A percentile compares a stretch with the other conserved stretches of the same genome.
Evolutionary conservation across 2,888 invertebrate species (phyloP).

Genomic region (Perdita meconis): DNA sequence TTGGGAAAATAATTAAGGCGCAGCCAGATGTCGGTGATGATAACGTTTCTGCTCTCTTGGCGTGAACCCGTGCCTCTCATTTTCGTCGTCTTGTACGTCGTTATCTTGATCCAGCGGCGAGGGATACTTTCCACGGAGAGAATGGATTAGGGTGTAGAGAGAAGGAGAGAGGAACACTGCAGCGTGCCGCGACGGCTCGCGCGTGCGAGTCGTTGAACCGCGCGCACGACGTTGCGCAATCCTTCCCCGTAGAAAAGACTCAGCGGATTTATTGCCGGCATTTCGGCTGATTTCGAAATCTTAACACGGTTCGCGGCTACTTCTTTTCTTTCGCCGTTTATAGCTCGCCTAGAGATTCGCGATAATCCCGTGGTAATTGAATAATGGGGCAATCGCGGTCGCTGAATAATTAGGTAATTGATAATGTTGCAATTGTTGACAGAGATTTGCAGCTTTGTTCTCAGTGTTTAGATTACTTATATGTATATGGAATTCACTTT

Average conservation of each 20-base stretch:
- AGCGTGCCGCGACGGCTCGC: slow-evolving; percentile 23
- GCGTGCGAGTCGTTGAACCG: slow-evolving; percentile 50
- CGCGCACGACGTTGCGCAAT: slow-evolving; percentile 45
- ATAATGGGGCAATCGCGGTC: slow-evolving; percentile 1
- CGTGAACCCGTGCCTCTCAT: slow-evolving; percentile 62
- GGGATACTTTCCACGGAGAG: slow-evolving; percentile 47
- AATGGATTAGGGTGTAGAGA: slow-evolving; percentile 46
- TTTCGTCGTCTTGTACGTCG: slow-evolving; percentile 54
- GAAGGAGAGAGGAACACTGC: slow-evolving; percentile 2
- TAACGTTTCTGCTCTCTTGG: slow-evolving; percentile 61
- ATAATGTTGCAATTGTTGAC: background rate
- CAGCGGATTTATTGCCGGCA: slow-evolving; percentile 52
- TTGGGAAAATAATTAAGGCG: slow-evolving; percentile 63
- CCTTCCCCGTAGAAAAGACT: slow-evolving; percentile 46
- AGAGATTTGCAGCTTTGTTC: background rate
- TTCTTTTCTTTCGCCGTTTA: slow-evolving; percentile 19
- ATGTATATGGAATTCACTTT: too few relatives aligned
- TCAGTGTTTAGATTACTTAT: too few relatives aligned
- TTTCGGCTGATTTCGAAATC: slow-evolving; percentile 53
- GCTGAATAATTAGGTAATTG: slow-evolving; percentile 6
- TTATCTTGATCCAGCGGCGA: slow-evolving; percentile 47
- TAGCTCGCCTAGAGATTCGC: background rate
- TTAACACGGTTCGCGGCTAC: slow-evolving; percentile 35
- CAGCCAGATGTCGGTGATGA: slow-evolving; percentile 57
- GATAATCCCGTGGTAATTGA: background rate